Evolutionary conservation across 2,888 invertebrate species (phyloP), one percentile per base, ranked within the genome.

Genomic region (Drosophila macrospina): DNA sequence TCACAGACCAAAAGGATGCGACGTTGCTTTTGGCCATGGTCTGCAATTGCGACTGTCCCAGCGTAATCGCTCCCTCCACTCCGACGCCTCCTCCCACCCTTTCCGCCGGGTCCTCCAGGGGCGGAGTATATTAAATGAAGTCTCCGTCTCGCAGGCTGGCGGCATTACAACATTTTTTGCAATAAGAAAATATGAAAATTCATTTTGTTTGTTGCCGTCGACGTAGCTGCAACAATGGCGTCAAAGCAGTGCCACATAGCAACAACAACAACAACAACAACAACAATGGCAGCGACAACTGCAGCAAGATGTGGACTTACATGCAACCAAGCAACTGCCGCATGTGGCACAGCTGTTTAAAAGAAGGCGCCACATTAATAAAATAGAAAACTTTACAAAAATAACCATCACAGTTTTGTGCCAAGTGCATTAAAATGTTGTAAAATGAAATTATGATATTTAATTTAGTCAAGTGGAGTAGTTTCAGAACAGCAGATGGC

Each of bases 111-210:
- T 61, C 69, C 79, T 63, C 44, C 5, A 45, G 66, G 80, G 60
- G 62, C 62, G 68, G 69, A 69, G 71, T 83, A 80, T 78, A 88
- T 83, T 83, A 84, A 83, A 83, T 83, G 88, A 83, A 83, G 81
- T 80, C 89, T 76, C 61, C 61, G 82, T 70, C 80, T 74, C 59
- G 57, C 57, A 54, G 78, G 37, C 73, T 50, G 56, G 51, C 78
- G 55, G 52, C 74, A 45, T 44, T 37, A 48, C 42, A 45, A 61
- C 57, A 60, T 56, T 44, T 32, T 42, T 42, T 37, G 67, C 67
- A 70, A 81, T 79, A 83, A 74, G 86, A 86, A 83, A 82, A 88
- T 83, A 83, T 88, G 81, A 83, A 86, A 86, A 86, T 88, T 86
- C 81, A 86, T 83, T 80, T 76, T 68, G 69, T 67, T 61, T 20